A percentile compares a stretch with the other conserved stretches of the same genome.
Conservation (phyloP, 1,140 invertebrate genomes). For the Trichoplusia ni region DNA sequence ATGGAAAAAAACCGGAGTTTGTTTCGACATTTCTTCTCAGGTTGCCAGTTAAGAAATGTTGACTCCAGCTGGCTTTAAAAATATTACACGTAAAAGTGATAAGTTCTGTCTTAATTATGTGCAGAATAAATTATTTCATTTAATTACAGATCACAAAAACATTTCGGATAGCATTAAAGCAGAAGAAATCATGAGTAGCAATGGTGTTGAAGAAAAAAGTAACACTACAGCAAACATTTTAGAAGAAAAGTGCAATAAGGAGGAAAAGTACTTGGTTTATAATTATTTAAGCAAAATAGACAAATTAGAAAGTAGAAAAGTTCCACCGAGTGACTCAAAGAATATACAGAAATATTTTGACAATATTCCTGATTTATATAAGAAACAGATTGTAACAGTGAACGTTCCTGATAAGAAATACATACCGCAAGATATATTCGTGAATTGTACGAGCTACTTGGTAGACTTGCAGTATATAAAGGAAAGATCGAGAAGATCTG, state of each 20-base stretch:
- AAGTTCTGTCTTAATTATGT: too few species aligned
- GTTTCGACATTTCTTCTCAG: too few species aligned
- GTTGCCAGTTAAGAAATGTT: too few species aligned
- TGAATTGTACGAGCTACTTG: conserved; percentile 56
- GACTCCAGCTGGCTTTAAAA: too few species aligned
- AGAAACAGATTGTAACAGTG: conserved; percentile 51
- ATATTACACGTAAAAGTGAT: too few species aligned
- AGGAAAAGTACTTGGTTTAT: background rate
- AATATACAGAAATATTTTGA: conserved; percentile 47
- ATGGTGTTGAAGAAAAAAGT: too few species aligned
- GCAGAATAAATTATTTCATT: too few species aligned
- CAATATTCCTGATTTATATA: conserved; percentile 52
- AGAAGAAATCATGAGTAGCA: too few species aligned
- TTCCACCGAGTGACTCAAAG: conserved; percentile 38
- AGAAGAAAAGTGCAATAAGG: background rate
- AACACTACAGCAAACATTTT: background rate
- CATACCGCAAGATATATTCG: conserved; percentile 59
- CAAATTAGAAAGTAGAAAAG: conserved; percentile 45
- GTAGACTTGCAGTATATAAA: conserved; percentile 62
- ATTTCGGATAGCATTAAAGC: too few species aligned
- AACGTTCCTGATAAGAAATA: conserved; percentile 54
- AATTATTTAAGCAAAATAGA: conserved; percentile 39
- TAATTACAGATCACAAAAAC: too few species aligned
- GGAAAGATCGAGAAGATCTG: conserved; percentile 33
- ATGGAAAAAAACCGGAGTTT: too few species aligned